A percentile compares a stretch with the other conserved stretches of the same genome.
These are phyloP conservation scores for Patagioenas fasciata DNA, from an alignment of 2,113 vertebrate genomes.

Conservation along the genomic window DNA sequence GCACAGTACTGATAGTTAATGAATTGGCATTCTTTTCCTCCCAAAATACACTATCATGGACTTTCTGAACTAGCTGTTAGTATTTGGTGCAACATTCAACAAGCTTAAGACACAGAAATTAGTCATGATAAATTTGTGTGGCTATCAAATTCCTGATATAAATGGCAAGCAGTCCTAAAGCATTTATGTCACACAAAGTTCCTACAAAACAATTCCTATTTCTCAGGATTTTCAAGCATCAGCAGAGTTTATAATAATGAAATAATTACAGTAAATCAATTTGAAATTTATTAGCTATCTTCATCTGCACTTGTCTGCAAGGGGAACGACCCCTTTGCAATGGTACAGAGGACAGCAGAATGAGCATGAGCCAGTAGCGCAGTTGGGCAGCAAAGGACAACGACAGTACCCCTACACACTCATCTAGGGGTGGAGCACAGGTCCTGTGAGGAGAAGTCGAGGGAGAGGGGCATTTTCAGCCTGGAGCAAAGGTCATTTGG, in stretches of 20 bases:
- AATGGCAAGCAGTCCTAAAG: neutral
- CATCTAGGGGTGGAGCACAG: neutral
- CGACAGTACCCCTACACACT: accelerated
- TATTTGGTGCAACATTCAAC: neutral
- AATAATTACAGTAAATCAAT: neutral
- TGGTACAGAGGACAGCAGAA: neutral
- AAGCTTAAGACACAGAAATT: neutral
- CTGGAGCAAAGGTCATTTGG: neutral
- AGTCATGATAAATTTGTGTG: neutral
- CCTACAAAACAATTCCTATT: neutral
- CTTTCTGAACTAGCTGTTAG: neutral
- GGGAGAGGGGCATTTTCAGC: neutral
- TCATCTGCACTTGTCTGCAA: no score
- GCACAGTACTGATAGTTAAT: neutral
- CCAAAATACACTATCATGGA: neutral
- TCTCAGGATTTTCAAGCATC: neutral
- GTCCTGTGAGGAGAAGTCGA: neutral
- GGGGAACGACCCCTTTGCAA: no score
- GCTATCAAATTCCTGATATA: neutral
- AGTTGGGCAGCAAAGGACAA: neutral
- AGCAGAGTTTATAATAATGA: neutral
- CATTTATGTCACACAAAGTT: neutral
- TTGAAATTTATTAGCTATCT: neutral
- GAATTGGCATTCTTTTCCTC: neutral
- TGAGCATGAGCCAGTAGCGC: neutral